These are phyloP conservation scores for Bombylius major DNA, from an alignment of 2,888 invertebrate species.

Conservation along the genomic window DNA sequence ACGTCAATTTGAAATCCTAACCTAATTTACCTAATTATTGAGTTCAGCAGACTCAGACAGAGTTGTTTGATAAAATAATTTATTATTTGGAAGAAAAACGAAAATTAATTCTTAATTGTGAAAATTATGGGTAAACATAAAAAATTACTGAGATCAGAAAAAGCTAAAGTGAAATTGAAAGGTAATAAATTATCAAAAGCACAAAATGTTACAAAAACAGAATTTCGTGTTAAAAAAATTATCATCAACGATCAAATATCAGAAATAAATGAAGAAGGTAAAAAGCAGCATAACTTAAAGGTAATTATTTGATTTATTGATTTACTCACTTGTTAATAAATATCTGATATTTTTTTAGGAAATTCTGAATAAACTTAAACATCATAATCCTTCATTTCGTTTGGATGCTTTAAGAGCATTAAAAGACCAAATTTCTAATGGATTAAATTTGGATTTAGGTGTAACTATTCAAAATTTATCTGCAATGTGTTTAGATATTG, in stretches of 20 bases:
- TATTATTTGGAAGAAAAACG: too few relatives aligned
- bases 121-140: slow-evolving; percentile 40
- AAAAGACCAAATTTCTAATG: slow-evolving; percentile 32
- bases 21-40: too few relatives aligned
- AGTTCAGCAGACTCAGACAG: too few relatives aligned
- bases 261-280: slow-evolving; percentile 46
- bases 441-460: slow-evolving; percentile 45
- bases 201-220: slow-evolving; percentile 76
- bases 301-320: slow-evolving; percentile 5
- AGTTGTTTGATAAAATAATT: too few relatives aligned
- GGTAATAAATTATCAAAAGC: slow-evolving; percentile 72
- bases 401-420: slow-evolving; percentile 27
- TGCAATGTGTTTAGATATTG: slow-evolving; percentile 58
- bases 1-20: too few relatives aligned
- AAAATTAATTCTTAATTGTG: too few relatives aligned
- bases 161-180: slow-evolving; percentile 80
- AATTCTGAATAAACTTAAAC: slow-evolving; percentile 39
- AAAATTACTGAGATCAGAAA: slow-evolving; percentile 69
- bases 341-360: slow-evolving; percentile 20
- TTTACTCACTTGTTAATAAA: background rate
- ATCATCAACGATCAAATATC: slow-evolving; percentile 62
- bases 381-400: slow-evolving; percentile 35
- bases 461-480: slow-evolving; percentile 55
- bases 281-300: slow-evolving; percentile 55
- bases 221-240: slow-evolving; percentile 81